Evolutionary conservation across 1,140 invertebrate genomes (phyloP).

Genomic region (Cecropterus lyciades): DNA sequence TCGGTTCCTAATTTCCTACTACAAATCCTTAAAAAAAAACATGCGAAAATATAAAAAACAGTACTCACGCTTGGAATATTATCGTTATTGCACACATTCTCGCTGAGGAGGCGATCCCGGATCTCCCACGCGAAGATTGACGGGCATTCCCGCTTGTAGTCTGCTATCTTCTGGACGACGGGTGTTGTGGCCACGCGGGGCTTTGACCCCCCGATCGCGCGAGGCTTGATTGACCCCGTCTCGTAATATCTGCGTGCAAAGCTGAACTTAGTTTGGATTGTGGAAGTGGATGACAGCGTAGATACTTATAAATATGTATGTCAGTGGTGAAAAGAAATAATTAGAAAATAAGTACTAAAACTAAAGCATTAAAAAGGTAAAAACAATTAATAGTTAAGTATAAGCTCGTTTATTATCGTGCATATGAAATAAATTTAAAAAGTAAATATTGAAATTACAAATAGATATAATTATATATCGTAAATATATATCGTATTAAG

Average conservation of each 20-base stretch:
- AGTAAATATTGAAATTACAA: no score
- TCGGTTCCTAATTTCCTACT: no score
- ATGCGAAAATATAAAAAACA: neutral
- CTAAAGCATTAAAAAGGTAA: no score
- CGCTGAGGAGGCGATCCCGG: conserved; percentile 96
- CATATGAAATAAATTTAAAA: no score
- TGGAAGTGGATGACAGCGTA: conserved; percentile 47
- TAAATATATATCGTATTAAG: no score
- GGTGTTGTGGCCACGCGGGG: conserved; percentile 97
- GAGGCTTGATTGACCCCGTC: conserved; percentile 97
- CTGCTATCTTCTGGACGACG: conserved; percentile 97
- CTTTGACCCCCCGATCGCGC: conserved; percentile 98
- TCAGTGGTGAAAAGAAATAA: no score
- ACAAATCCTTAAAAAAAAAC: no score
- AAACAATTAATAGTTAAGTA: no score
- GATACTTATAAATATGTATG: no score
- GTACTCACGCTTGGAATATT: conserved; percentile 99
- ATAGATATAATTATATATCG: no score
- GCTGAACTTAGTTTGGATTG: conserved; percentile 70
- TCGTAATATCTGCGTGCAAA: conserved; percentile 95
- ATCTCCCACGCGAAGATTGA: conserved; percentile 99
- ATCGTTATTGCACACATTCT: conserved; percentile 99
- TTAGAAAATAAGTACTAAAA: no score
- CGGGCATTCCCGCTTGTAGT: conserved; percentile 98
- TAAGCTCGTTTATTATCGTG: no score